Evolutionary conservation across 2,113 vertebrate species (phyloP).

Genomic region (Antennarius striatus): DNA sequence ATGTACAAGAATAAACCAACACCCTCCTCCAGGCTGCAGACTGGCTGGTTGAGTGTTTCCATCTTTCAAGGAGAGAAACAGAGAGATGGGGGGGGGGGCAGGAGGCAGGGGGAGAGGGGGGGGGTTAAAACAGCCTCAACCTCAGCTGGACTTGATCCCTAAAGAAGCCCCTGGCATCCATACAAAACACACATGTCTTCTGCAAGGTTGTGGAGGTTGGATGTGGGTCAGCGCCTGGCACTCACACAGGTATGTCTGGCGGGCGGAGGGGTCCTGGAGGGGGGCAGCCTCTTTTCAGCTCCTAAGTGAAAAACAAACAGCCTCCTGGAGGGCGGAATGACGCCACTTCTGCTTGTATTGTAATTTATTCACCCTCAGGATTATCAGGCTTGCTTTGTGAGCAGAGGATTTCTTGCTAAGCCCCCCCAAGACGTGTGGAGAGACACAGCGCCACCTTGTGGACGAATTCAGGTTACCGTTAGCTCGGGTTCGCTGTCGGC

Average conservation of each 20-base stretch:
- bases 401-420: conserved; percentile 35
- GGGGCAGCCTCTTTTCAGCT: conserved; percentile 65
- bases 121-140: conserved; percentile 60
- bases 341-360: conserved; percentile 42
- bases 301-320: conserved; percentile 69
- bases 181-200: conserved; percentile 49
- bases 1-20: conserved; percentile 49
- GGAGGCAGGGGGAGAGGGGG: not conserved
- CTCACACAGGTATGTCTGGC: conserved; percentile 62
- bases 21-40: conserved; percentile 70
- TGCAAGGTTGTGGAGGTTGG: conserved; percentile 62
- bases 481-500: not conserved
- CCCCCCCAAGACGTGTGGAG: conserved; percentile 13
- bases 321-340: conserved; percentile 41
- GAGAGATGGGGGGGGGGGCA: not conserved
- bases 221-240: conserved; percentile 53
- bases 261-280: conserved; percentile 37
- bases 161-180: conserved; percentile 60
- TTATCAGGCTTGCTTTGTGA: conserved; percentile 67
- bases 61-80: conserved; percentile 29
- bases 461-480: conserved; percentile 7
- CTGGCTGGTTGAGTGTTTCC: conserved; percentile 49
- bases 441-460: conserved; percentile 73
- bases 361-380: conserved; percentile 65
- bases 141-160: conserved; percentile 68